phyloP scores from a whole-genome alignment of 2,113 vertebrate species.

The Desmodus rotundus region DNA sequence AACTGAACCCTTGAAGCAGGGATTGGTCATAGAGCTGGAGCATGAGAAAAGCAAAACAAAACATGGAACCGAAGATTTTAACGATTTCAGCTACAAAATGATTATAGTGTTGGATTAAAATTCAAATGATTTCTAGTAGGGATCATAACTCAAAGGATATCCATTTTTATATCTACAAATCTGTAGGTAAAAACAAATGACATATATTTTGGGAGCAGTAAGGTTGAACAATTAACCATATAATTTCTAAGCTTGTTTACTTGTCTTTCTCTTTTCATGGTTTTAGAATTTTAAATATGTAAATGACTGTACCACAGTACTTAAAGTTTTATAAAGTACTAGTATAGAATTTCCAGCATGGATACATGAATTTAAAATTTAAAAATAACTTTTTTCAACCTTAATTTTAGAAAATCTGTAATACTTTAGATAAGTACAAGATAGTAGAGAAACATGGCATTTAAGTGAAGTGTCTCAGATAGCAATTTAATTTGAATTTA shows the following conservation, averaged over 20 bases:
- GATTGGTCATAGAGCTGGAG: not conserved
- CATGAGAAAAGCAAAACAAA: not conserved
- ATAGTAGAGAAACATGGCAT: constrained; percentile 54
- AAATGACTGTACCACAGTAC: constrained; percentile 32
- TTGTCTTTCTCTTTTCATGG: not conserved
- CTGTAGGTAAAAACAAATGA: not conserved
- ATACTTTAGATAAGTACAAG: constrained; percentile 46
- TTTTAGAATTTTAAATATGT: not conserved
- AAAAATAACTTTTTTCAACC: constrained; percentile 38
- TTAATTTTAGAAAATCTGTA: constrained; percentile 55
- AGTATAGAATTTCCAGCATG: constrained; percentile 40
- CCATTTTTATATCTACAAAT: not conserved
- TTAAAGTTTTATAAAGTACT: constrained; percentile 60
- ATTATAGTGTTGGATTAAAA: not conserved
- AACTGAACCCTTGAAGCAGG: not conserved
- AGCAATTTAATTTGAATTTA: constrained; percentile 80
- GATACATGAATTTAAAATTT: not conserved
- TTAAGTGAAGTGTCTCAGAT: constrained; percentile 74
- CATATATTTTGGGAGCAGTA: not conserved
- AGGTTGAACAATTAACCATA: not conserved
- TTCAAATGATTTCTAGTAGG: not conserved
- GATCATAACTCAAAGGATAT: not conserved
- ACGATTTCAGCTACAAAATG: not conserved
- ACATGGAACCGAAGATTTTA: not conserved
- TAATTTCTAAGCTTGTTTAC: not conserved